These are phyloP conservation scores for Anoplius nigerrimus DNA, from an alignment of 2,888 invertebrate species.

Conservation along the genomic window DNA sequence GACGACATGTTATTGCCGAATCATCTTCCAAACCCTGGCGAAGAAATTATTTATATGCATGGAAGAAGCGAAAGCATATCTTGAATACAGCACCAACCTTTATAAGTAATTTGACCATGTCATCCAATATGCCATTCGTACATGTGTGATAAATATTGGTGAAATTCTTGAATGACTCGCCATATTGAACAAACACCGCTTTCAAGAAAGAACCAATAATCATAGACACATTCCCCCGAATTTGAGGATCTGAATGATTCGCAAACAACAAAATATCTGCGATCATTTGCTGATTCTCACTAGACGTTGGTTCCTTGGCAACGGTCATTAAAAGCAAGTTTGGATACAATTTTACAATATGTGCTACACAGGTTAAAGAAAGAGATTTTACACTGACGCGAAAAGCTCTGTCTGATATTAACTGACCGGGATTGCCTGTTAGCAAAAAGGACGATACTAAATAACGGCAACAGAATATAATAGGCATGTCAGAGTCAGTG, in stretches of 20 bases:
- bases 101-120: constrained; percentile 77
- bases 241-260: constrained; percentile 87
- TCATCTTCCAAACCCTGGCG: constrained; percentile 84
- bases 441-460: constrained; percentile 85
- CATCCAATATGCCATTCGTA: constrained; percentile 75
- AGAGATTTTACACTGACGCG: constrained; percentile 94
- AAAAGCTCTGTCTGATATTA: constrained; percentile 85
- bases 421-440: constrained; percentile 78
- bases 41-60: constrained; percentile 12
- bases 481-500: constrained; percentile 80
- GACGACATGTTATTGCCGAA: constrained; percentile 85
- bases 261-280: constrained; percentile 84
- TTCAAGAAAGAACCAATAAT: constrained; percentile 83
- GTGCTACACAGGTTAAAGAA: constrained; percentile 87
- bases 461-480: constrained; percentile 85
- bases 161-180: constrained; percentile 76
- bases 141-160: constrained; percentile 63
- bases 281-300: constrained; percentile 78
- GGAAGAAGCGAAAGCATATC: constrained; percentile 8
- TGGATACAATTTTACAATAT: constrained; percentile 85
- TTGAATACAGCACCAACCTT: constrained; percentile 74
- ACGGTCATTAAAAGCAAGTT: constrained; percentile 81
- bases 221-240: constrained; percentile 83
- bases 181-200: constrained; percentile 78
- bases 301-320: constrained; percentile 62